Conservation (phyloP, 2,888 invertebrate species). For the Dioctria rufipes region DNA sequence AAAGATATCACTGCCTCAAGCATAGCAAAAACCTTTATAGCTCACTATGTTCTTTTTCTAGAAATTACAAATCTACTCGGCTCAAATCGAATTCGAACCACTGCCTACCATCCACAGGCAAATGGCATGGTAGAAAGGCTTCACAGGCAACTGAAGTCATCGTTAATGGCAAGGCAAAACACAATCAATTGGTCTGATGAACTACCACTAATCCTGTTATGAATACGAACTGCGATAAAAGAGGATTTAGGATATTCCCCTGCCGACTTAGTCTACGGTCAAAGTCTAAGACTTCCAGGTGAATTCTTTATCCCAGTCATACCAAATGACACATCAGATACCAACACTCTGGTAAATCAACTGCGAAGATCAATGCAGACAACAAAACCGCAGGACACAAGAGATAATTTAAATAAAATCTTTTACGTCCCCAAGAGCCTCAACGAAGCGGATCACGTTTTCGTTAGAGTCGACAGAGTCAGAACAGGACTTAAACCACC, state of each 20-base stretch:
- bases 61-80: not conserved
- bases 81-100: not conserved
- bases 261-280: conserved; percentile 21
- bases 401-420: not conserved
- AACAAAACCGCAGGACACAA: not conserved
- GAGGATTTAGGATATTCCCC: conserved; percentile 13
- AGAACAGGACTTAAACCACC: conserved; percentile 42
- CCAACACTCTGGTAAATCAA: not conserved
- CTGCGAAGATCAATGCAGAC: not conserved
- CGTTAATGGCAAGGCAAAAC: conserved; percentile 62
- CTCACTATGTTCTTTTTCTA: not conserved
- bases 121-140: conserved; percentile 1
- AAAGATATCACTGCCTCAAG: not conserved
- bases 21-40: not conserved
- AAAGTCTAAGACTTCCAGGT: not conserved
- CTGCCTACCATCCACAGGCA: not conserved
- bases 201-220: conserved; percentile 42
- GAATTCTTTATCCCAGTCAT: not conserved
- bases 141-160: not conserved
- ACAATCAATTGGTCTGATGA: conserved; percentile 28
- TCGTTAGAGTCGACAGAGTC: conserved; percentile 50
- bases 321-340: not conserved
- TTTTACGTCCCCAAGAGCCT: conserved; percentile 41
- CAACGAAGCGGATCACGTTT: conserved; percentile 24
- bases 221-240: conserved; percentile 24